Conservation (phyloP, 1,140 invertebrate species). For the Coelopa frigida region DNA sequence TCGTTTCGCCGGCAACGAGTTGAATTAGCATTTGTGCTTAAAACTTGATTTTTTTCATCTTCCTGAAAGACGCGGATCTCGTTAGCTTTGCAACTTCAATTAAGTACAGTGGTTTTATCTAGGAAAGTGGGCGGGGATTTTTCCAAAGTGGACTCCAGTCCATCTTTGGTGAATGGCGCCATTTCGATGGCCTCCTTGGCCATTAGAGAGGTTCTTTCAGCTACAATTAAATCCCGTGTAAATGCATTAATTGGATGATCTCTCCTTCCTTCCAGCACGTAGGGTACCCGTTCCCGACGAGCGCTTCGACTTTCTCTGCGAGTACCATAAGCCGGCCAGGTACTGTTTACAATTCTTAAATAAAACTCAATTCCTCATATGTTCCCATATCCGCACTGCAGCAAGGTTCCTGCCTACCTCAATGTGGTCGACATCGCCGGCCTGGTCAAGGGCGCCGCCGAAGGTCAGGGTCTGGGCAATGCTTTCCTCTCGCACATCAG, state of each 20-base stretch:
- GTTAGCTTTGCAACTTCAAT: too few relatives aligned
- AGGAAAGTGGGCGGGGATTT: too few relatives aligned
- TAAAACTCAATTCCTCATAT: too few relatives aligned
- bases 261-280: slow-evolving; percentile 56
- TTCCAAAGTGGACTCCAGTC: too few relatives aligned
- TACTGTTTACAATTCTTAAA: slow-evolving; percentile 45
- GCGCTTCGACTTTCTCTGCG: slow-evolving; percentile 87
- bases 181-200: too few relatives aligned
- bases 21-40: too few relatives aligned
- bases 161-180: too few relatives aligned
- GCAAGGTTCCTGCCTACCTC: slow-evolving; percentile 94
- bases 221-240: not conserved
- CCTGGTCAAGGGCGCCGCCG: slow-evolving; percentile 93
- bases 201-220: too few relatives aligned
- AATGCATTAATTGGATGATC: slow-evolving; percentile 15
- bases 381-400: slow-evolving; percentile 51
- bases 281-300: slow-evolving; percentile 96
- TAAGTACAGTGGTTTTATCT: too few relatives aligned
- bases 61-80: too few relatives aligned
- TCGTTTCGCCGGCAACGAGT: too few relatives aligned
- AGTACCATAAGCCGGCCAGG: slow-evolving; percentile 93
- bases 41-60: too few relatives aligned
- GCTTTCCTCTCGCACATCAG: slow-evolving; percentile 97
- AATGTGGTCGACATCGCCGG: slow-evolving; percentile 99
- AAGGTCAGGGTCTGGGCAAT: slow-evolving; percentile 97